Evolutionary conservation across 2,888 invertebrate species (phyloP).

Genomic region (Criorhina ranunculi): DNA sequence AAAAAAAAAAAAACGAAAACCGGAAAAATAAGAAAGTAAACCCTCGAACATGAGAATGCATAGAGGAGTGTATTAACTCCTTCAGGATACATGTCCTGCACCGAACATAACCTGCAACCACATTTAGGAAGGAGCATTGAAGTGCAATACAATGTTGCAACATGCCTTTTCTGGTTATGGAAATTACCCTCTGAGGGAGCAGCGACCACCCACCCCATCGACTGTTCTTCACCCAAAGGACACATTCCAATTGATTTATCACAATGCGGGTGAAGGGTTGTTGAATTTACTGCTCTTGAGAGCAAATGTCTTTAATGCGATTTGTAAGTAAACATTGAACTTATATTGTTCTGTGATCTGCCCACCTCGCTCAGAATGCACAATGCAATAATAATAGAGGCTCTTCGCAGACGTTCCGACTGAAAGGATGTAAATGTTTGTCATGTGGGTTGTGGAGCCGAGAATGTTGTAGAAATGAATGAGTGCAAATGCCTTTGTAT

Average conservation of each 20-base stretch:
- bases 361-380: slow-evolving; percentile 20
- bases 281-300: slow-evolving; percentile 65
- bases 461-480: slow-evolving; percentile 8
- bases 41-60: slow-evolving; percentile 22
- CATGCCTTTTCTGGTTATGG: slow-evolving; percentile 41
- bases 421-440: slow-evolving; percentile 56
- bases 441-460: not conserved
- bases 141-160: slow-evolving; percentile 67
- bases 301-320: slow-evolving; percentile 73
- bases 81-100: slow-evolving; percentile 40
- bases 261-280: slow-evolving; percentile 52
- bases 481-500: slow-evolving; percentile 31
- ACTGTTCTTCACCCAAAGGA: slow-evolving; percentile 19
- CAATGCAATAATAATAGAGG: slow-evolving; percentile 35
- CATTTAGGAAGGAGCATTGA: slow-evolving; percentile 19
- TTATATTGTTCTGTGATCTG: slow-evolving; percentile 21
- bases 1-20: slow-evolving; percentile 1
- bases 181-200: slow-evolving; percentile 62
- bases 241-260: slow-evolving; percentile 74
- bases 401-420: slow-evolving; percentile 21
- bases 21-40: slow-evolving; percentile 2
- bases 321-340: slow-evolving; percentile 68
- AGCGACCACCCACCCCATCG: not conserved
- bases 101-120: slow-evolving; percentile 56
- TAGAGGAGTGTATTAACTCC: slow-evolving; percentile 33